phyloP scores from a whole-genome alignment of 30 jellyfish, hydroid and myxozoan genomes.

The Phacellophora camtschatica region DNA sequence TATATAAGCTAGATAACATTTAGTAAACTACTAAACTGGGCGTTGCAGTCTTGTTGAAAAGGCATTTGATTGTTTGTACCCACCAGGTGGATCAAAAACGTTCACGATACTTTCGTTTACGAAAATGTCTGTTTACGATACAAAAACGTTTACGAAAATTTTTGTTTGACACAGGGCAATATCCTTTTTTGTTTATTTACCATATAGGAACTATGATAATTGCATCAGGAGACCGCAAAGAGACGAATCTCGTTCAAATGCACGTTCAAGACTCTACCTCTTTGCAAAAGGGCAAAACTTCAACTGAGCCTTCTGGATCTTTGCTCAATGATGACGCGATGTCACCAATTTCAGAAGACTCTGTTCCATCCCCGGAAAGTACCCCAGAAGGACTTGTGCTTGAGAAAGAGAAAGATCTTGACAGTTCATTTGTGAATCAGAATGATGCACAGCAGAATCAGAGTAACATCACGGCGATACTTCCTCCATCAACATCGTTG shows the following conservation, averaged over 20 bases:
- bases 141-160: not conserved
- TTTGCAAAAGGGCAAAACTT: not conserved
- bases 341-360: constrained; percentile 70
- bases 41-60: no score
- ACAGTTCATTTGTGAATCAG: not conserved
- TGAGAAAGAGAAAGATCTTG: constrained; percentile 12
- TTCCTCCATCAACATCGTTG: not conserved
- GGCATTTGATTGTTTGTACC: no score
- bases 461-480: not conserved
- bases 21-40: no score
- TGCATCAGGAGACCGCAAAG: not conserved
- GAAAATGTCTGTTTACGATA: no score
- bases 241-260: not conserved
- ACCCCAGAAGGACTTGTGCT: constrained; percentile 75
- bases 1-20: no score
- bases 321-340: constrained; percentile 42
- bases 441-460: not conserved
- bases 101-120: no score
- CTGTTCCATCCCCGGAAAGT: constrained; percentile 68
- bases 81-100: no score
- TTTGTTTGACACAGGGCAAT: not conserved
- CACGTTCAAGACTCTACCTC: not conserved
- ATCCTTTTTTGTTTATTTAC: not conserved
- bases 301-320: constrained; percentile 31
- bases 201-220: constrained; percentile 15